Percentiles rank a stretch among this genome's conserved stretches.
phyloP scores from a whole-genome alignment of 2,113 vertebrate genomes.

The Thinocorus orbignyianus region DNA sequence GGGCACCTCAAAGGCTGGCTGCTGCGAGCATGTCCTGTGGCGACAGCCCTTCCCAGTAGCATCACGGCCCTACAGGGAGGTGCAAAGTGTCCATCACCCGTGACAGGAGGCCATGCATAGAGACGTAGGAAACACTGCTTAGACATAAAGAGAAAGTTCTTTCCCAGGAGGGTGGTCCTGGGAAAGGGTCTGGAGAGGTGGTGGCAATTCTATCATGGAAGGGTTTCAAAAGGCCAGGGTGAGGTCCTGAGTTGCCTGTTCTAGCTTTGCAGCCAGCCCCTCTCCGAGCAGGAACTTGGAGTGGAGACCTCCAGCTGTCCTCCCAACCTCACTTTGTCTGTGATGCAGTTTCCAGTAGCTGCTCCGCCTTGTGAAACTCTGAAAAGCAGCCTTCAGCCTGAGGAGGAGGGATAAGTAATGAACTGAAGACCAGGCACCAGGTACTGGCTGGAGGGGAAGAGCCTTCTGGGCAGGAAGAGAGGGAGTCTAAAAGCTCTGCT shows the following conservation, averaged over 20 bases:
- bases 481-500: background rate
- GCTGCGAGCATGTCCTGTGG: background rate
- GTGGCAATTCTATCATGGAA: background rate
- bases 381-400: background rate
- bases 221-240: background rate
- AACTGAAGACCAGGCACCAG: background rate
- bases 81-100: background rate
- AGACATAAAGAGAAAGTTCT: background rate
- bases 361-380: background rate
- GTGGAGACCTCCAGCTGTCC: slow-evolving; percentile 22
- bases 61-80: background rate
- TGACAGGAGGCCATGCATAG: background rate
- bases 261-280: background rate
- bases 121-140: background rate
- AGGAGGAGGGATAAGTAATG: background rate
- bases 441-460: background rate
- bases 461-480: background rate
- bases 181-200: background rate
- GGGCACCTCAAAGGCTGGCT: background rate
- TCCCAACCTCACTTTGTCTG: background rate
- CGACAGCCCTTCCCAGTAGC: background rate
- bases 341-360: background rate
- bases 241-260: background rate
- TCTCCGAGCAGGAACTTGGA: background rate
- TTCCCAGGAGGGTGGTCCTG: background rate